Conservation (phyloP, 92 coral and sea anemone species). For the Diadumene lineata region DNA sequence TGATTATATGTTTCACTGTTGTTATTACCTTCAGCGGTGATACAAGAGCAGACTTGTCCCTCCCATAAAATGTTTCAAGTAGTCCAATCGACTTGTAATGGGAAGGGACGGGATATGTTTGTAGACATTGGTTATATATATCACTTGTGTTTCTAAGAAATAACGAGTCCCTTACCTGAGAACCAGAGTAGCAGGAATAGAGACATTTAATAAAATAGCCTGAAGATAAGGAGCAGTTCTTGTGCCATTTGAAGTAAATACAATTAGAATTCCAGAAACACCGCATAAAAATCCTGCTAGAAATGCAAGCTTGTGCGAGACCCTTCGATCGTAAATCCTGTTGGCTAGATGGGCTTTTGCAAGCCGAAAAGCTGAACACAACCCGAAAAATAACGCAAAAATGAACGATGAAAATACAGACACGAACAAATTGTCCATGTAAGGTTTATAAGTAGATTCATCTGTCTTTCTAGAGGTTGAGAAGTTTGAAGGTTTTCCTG, state of each 20-base stretch:
- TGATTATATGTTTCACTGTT: too few species aligned
- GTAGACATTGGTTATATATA: background rate
- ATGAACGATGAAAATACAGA: constrained; percentile 48
- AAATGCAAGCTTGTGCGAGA: constrained; percentile 22
- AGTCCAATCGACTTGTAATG: too few species aligned
- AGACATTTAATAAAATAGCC: constrained; percentile 31
- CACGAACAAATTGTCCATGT: constrained; percentile 68
- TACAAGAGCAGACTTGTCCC: too few species aligned
- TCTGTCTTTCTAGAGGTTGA: background rate
- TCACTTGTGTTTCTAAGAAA: background rate
- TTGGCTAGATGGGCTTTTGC: background rate
- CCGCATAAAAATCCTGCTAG: constrained; percentile 18
- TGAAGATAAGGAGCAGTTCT: constrained; percentile 64
- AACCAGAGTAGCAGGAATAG: constrained; percentile 45
- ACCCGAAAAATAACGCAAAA: constrained; percentile 68
- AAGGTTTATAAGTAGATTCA: background rate
- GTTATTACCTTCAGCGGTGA: too few species aligned
- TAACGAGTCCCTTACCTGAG: constrained; percentile 14
- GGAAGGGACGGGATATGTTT: background rate
- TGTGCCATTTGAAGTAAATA: constrained; percentile 39
- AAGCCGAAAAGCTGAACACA: constrained; percentile 2
- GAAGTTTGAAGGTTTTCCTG: background rate
- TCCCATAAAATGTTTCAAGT: too few species aligned
- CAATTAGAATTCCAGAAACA: constrained; percentile 17
- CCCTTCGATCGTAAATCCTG: constrained; percentile 27